Evolutionary conservation across 2,113 vertebrate genomes (phyloP), one percentile per base, ranked within the genome.

Genomic region (Microcebus jonahi): DNA sequence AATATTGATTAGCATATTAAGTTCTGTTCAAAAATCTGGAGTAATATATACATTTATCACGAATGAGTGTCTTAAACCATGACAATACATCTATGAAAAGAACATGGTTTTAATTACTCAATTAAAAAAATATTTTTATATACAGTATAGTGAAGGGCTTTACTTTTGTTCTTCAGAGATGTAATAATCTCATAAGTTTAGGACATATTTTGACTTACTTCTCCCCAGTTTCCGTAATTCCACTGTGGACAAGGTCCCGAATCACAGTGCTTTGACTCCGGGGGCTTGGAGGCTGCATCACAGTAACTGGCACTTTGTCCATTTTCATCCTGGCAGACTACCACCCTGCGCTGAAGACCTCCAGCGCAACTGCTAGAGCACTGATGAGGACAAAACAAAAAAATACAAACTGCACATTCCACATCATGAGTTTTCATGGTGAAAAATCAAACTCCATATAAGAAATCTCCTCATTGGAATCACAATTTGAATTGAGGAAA

Each of bases 151-250:
- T 90, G 67, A 95, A 63, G 25, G 23, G 27, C 31, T 93, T 11
- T 34, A 59, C 20, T 90, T 63, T 75, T 5, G 0, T 20, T 63
- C 65, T 81, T 61, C 11, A 7, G 17, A 50, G 23, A 63, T 31
- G 27, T 5, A 27, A 61, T 5, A 2, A 9, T n/a, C 11, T 63
- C 18, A 11, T 36, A 15, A 61, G 20, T n/a, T 59, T 20, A 57
- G 76, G 11, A 39, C 65, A 39, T 3, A 17, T 4, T 20, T 0
- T 1, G 42, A 91, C 99, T 99, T 98, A 99, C 99, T 98, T 99
- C 99, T 98, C 99, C 99, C 99, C 99, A 99, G 95, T 98, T 99
- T 20, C 99, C 99, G 2, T 99, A 99, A 98, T 99, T 99, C 99
- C 99, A 99, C 79, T 97, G 98, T 25, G 99, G 99, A 95, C 99